Evolutionary conservation across 2,888 invertebrate genomes (phyloP), one percentile per base, ranked within the genome.

Genomic region (Spatulosminthurus flaviceps): DNA sequence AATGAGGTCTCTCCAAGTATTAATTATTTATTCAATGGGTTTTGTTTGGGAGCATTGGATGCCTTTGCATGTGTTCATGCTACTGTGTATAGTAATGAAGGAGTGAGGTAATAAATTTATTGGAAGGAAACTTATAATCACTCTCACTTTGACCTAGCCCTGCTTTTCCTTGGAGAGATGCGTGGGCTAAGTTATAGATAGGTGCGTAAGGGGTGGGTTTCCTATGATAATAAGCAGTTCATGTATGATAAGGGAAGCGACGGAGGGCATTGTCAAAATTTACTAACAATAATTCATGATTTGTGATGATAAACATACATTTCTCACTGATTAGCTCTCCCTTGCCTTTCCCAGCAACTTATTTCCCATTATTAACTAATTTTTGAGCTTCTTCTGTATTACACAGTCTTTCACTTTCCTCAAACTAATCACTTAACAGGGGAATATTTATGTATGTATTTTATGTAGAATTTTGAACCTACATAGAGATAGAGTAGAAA

Each of bases 71-170:
- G 51, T 19, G 16, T 51, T 5, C n/a, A 19, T 51, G 51, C n/a
- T 51, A 51, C n/a, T 13, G 9, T 19, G 51, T 13, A 51, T 51
- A 51, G 16, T 51, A 51, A 51, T 51, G 26, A 72, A 51, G 19
- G 51, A 28, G 51, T n/a, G 26, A 51, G 72, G 72, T 72, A 51
- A 72, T 72, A 72, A 72, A 72, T 72, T 72, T 72, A 72, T 72
- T 51, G 19, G 26, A 51, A 26, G 26, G 51, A 26, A 51, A 28
- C 72, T 43, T 72, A 72, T 72, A 72, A 72, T 72, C 26, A 72
- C 72, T 51, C 42, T 43, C 51, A 51, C 51, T 72, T n/a, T 51
- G 70, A 70, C 41, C 41, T 26, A 64, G 1, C 64, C n/a, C n/a
- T n/a, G n/a, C n/a, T n/a, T n/a, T n/a, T n/a, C 64, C 64, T 16